phyloP scores from a whole-genome alignment of 1,140 invertebrate species.

The Macrocentrus cingulum region DNA sequence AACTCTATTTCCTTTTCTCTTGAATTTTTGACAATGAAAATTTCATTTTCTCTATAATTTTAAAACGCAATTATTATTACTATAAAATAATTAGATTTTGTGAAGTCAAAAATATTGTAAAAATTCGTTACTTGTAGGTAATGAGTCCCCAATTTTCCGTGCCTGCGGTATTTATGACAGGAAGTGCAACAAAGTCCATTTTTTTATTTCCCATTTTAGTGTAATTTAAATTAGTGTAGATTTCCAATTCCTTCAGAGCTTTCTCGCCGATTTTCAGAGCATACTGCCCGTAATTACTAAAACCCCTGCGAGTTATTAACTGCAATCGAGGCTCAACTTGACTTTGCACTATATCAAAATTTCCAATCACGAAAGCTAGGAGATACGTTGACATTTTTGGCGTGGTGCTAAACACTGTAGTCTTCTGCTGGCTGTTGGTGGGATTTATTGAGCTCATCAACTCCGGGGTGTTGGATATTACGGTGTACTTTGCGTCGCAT shows the following conservation, averaged over 20 bases:
- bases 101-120: too few species aligned
- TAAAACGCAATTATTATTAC: conserved; percentile 47
- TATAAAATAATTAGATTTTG: conserved; percentile 14
- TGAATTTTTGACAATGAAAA: conserved; percentile 38
- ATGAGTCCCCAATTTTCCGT: conserved; percentile 83
- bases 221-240: conserved; percentile 29
- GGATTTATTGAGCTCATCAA: conserved; percentile 32
- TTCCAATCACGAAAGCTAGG: conserved; percentile 72
- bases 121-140: neutral
- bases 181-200: conserved; percentile 69
- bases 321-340: conserved; percentile 58
- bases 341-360: conserved; percentile 56
- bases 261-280: conserved; percentile 45
- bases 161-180: conserved; percentile 78
- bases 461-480: conserved; percentile 73
- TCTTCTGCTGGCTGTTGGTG: neutral
- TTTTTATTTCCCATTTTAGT: neutral
- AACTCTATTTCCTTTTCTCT: conserved; percentile 58
- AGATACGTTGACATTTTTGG: conserved; percentile 74
- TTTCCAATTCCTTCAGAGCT: conserved; percentile 37
- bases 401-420: conserved; percentile 33
- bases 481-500: conserved; percentile 41
- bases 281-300: conserved; percentile 57
- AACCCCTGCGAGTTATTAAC: conserved; percentile 38
- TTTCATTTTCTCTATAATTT: too few species aligned